A percentile compares a stretch with the other conserved stretches of the same genome.
Evolutionary conservation across 2,113 vertebrate species (phyloP).

Genomic region (cattle (Bos taurus)): ARS-UCD2.0 NC_037338.1:27711001-27711500

Average conservation of each 20-base stretch:
- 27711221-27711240: slow-evolving; percentile 63
- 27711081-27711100: slow-evolving; percentile 62
- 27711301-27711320: not conserved
- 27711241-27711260: not conserved
- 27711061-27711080: slow-evolving; percentile 13
- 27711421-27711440: not conserved
- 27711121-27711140: slow-evolving; percentile 72
- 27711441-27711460: fast-evolving
- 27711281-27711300: not conserved
- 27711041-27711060: slow-evolving; percentile 12
- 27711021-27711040: slow-evolving; percentile 25
- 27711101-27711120: slow-evolving; percentile 57
- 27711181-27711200: slow-evolving; percentile 77
- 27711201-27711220: slow-evolving; percentile 49
- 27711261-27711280: not conserved
- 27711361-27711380: not conserved
- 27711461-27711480: not conserved
- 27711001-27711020: slow-evolving; percentile 44
- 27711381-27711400: not conserved
- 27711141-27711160: slow-evolving; percentile 55
- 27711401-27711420: not conserved
- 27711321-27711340: not conserved
- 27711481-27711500: not conserved
- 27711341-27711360: not conserved
- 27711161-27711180: slow-evolving; percentile 72